Conservation (phyloP, 2,888 invertebrate species). For the Lasioglossum malachurum region DNA sequence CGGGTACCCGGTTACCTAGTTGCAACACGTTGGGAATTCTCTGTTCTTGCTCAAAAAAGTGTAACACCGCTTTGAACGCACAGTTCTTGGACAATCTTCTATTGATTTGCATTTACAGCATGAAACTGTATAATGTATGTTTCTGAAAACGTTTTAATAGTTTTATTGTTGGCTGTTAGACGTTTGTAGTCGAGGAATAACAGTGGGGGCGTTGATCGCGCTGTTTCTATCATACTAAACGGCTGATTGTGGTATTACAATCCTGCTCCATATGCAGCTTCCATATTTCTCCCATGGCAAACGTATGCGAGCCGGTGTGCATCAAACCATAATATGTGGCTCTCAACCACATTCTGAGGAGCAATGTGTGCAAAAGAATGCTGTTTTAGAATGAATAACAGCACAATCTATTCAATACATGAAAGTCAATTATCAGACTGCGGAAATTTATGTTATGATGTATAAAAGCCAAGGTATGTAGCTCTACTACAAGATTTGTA, state of each 20-base stretch:
- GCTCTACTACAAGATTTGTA: background rate
- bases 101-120: background rate
- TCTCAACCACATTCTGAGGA: conserved; percentile 33
- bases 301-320: conserved; percentile 49
- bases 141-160: background rate
- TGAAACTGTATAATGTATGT: no score
- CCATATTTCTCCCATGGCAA: conserved; percentile 64
- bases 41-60: background rate
- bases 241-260: conserved; percentile 58
- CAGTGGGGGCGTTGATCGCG: conserved; percentile 25
- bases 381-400: conserved; percentile 18
- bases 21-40: background rate
- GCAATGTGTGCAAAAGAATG: conserved; percentile 39
- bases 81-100: background rate
- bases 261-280: conserved; percentile 61
- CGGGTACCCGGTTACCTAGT: background rate
- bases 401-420: background rate
- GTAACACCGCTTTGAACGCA: background rate
- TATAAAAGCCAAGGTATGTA: background rate
- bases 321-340: conserved; percentile 62
- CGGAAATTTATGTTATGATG: background rate
- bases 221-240: conserved; percentile 39
- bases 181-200: conserved; percentile 7
- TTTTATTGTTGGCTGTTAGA: background rate
- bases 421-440: background rate